Evolutionary conservation across 2,888 invertebrate species (phyloP).

Genomic region (Lepidonotus clava): DNA sequence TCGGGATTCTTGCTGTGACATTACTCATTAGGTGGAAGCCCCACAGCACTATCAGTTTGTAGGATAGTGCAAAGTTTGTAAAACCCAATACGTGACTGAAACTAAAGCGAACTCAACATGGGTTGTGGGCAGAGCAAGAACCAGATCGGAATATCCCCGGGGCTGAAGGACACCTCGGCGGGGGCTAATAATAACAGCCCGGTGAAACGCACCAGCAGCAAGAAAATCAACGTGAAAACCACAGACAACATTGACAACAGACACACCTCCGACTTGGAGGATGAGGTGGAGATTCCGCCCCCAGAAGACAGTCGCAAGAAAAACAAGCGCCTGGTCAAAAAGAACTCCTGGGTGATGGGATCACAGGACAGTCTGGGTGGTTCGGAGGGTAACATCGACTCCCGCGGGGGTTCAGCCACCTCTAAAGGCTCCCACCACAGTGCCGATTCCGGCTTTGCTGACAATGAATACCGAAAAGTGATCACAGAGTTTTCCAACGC

Average conservation of each 20-base stretch:
- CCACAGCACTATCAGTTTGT: not conserved
- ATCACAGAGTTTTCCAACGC: constrained; percentile 74
- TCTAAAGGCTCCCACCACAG: constrained; percentile 74
- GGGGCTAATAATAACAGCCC: not conserved
- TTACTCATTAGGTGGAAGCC: no score
- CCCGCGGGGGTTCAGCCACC: constrained; percentile 73
- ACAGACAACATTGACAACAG: not conserved
- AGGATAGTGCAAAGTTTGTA: not conserved
- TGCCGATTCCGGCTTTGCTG: constrained; percentile 75
- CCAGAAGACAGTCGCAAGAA: constrained; percentile 42
- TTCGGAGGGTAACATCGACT: not conserved
- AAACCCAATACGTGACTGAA: not conserved
- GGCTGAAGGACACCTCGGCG: not conserved
- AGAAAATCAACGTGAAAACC: constrained; percentile 25
- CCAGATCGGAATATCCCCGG: constrained; percentile 49
- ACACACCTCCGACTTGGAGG: constrained; percentile 27
- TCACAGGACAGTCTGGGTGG: constrained; percentile 53
- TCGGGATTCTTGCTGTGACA: not conserved
- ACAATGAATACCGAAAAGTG: constrained; percentile 67
- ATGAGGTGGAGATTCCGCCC: constrained; percentile 33
- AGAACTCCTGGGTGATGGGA: constrained; percentile 45
- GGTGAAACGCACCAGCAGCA: constrained; percentile 1
- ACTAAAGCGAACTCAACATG: constrained; percentile 52
- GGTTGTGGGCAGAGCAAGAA: constrained; percentile 60
- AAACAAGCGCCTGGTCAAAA: constrained; percentile 12